A percentile compares a stretch with the other conserved stretches of the same genome.
Conservation (phyloP, 2,888 invertebrate species). For the Mechanitis mazaeus region DNA sequence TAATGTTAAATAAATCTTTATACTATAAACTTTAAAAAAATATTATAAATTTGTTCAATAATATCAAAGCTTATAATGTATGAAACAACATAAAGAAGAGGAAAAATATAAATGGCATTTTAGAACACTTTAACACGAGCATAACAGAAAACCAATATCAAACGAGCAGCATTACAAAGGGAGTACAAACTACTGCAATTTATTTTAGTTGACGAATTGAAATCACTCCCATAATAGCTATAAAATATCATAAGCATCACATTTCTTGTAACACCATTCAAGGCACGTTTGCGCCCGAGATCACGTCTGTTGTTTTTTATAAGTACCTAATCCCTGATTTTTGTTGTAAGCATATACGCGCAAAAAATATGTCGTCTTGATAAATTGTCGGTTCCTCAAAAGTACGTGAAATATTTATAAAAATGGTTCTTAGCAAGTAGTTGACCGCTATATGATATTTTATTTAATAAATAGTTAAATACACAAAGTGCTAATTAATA, state of each 20-base stretch:
- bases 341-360: conserved; percentile 39
- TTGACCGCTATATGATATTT: neutral
- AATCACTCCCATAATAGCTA: neutral
- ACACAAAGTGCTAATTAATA: no score
- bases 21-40: no score
- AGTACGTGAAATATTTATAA: conserved; percentile 53
- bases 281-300: conserved; percentile 49
- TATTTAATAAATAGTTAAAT: neutral
- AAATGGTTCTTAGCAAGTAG: neutral
- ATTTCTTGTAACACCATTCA: conserved; percentile 43
- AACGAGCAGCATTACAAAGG: no score
- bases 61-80: no score
- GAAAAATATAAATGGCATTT: no score
- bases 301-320: conserved; percentile 55
- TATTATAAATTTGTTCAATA: no score
- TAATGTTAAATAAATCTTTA: no score
- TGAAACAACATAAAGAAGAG: no score
- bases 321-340: conserved; percentile 52
- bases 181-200: neutral
- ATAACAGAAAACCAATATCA: no score
- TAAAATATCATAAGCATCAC: conserved; percentile 52
- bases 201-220: neutral
- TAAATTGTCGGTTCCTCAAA: conserved; percentile 54
- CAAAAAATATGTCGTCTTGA: conserved; percentile 56
- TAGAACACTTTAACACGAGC: no score